These are phyloP conservation scores for Cerceris ruficornis DNA, from an alignment of 2,888 invertebrate species.

Conservation along the genomic window DNA sequence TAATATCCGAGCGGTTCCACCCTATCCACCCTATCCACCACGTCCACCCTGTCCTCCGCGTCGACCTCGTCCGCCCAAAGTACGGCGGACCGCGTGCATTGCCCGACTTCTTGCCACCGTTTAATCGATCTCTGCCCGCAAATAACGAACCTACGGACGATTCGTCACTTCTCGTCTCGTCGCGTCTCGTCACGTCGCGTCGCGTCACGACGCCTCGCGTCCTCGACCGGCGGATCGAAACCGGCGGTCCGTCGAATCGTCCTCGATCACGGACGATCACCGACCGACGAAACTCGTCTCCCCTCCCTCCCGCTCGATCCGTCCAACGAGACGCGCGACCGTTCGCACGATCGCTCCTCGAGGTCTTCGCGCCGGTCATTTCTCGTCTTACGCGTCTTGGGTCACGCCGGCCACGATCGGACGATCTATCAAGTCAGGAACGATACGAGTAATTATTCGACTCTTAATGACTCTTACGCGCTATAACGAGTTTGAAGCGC, in stretches of 20 bases:
- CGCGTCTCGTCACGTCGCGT: conserved; percentile 22
- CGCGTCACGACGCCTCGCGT: background rate
- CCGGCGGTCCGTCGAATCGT: too few species aligned
- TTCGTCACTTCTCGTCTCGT: conserved; percentile 46
- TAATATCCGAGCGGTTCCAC: conserved; percentile 74
- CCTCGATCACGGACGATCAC: too few species aligned
- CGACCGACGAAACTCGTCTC: too few species aligned
- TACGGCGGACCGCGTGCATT: conserved; percentile 72
- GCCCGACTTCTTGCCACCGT: conserved; percentile 77
- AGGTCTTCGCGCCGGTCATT: conserved; percentile 42
- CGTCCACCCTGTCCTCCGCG: too few species aligned
- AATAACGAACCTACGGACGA: conserved; percentile 63
- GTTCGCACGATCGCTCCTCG: conserved; percentile 47
- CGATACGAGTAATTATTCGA: conserved; percentile 72
- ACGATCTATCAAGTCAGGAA: conserved; percentile 70
- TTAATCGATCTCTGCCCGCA: conserved; percentile 75
- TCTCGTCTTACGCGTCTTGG: conserved; percentile 54
- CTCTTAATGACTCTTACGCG: conserved; percentile 71
- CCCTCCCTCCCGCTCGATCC: too few species aligned
- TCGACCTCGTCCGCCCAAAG: conserved; percentile 45
- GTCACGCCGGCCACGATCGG: conserved; percentile 71
- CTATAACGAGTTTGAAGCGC: conserved; percentile 61
- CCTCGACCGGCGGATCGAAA: too few species aligned
- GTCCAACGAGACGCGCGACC: conserved; percentile 15
- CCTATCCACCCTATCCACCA: conserved; percentile 16